These are phyloP conservation scores for Tauraco hartlaubi DNA, from an alignment of 2,797 vertebrate genomes.

Conservation along the genomic window DNA sequence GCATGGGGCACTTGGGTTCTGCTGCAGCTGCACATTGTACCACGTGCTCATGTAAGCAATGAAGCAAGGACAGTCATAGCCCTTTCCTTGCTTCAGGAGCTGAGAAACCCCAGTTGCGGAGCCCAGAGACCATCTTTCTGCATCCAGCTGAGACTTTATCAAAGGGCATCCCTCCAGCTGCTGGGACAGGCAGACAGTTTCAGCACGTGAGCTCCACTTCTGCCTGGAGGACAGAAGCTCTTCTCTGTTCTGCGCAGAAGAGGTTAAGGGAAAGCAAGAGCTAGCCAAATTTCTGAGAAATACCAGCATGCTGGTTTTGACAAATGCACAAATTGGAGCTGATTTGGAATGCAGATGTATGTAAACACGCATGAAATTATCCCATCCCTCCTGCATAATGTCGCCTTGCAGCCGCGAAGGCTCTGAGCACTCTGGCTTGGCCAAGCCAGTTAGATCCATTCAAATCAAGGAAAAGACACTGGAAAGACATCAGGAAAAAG, in stretches of 20 bases:
- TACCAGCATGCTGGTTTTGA: conserved; percentile 50
- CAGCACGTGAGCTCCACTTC: not conserved
- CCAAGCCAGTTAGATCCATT: not conserved
- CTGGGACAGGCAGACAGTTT: not conserved
- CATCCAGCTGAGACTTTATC: not conserved
- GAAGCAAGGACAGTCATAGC: not conserved
- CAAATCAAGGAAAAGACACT: not conserved
- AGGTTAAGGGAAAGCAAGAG: conserved; percentile 55
- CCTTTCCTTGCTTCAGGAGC: not conserved
- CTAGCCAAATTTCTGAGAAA: conserved; percentile 32
- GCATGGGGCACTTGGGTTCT: not conserved
- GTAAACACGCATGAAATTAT: conserved; percentile 71
- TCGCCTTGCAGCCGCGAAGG: not conserved
- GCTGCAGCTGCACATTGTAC: not conserved
- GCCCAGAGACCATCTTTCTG: not conserved
- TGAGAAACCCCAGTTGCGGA: not conserved
- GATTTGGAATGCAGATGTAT: conserved; percentile 69
- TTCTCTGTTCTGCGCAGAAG: not conserved
- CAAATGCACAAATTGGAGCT: conserved; percentile 65
- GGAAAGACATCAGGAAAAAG: not conserved
- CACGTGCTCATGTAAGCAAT: not conserved
- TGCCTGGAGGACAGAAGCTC: not conserved
- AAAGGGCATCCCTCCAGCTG: not conserved
- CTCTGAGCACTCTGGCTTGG: not conserved
- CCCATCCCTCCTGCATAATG: conserved; percentile 54